Conservation (phyloP, 2,888 invertebrate genomes). For the Hanleya hanleyi region DNA sequence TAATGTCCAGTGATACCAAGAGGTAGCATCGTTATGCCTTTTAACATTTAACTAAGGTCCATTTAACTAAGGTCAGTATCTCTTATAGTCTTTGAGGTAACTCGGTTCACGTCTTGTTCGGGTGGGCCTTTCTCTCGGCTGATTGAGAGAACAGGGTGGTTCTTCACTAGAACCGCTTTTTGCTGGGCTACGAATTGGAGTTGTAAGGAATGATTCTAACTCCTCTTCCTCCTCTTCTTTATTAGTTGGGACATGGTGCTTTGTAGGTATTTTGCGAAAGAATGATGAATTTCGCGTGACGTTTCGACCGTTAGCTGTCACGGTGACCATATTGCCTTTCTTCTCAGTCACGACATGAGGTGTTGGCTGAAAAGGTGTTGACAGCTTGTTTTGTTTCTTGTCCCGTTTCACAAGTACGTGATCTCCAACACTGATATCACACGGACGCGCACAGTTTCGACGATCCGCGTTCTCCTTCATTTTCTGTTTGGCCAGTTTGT, state of each 20-base stretch:
- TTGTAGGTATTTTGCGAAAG: not conserved
- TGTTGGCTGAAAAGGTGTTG: not conserved
- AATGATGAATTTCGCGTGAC: not conserved
- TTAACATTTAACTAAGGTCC: too few species aligned
- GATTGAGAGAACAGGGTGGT: too few species aligned
- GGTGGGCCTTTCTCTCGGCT: too few species aligned
- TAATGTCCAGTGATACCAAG: too few species aligned
- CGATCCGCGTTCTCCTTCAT: not conserved
- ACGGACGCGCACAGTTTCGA: not conserved
- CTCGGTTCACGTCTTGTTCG: too few species aligned
- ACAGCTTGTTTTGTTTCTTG: not conserved
- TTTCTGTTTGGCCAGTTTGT: not conserved
- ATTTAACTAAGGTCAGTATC: too few species aligned
- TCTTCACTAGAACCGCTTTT: too few species aligned
- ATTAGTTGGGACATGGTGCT: not conserved
- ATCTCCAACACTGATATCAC: not conserved
- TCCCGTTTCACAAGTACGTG: not conserved
- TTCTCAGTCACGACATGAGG: not conserved
- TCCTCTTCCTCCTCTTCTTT: not conserved
- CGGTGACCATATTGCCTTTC: not conserved
- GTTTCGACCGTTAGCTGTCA: not conserved
- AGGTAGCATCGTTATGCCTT: too few species aligned
- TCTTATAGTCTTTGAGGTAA: too few species aligned
- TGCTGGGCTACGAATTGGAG: not conserved
- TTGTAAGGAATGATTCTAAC: not conserved